phyloP scores from a whole-genome alignment of 1,140 invertebrate species.

The Hetaerina americana region DNA sequence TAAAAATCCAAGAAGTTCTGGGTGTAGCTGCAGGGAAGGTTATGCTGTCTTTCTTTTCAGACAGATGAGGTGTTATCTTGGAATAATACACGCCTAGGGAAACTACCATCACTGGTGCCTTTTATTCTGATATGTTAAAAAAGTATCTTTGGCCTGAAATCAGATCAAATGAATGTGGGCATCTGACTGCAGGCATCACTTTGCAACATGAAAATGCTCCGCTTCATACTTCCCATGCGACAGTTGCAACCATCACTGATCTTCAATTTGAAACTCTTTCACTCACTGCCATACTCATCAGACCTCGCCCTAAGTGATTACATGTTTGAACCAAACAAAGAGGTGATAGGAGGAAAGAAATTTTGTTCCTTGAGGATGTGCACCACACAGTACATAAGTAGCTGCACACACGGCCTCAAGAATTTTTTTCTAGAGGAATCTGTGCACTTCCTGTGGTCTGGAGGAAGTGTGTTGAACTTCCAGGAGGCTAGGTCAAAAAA shows the following conservation, averaged over 20 bases:
- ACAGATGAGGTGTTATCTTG: neutral
- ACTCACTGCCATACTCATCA: slow-evolving; percentile 1
- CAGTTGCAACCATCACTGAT: slow-evolving; percentile 1
- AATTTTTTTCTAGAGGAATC: too few species aligned
- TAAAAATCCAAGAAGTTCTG: slow-evolving; percentile 7
- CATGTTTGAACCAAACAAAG: neutral
- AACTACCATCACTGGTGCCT: neutral
- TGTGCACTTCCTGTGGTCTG: too few species aligned
- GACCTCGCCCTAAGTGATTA: slow-evolving; percentile 5
- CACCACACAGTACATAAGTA: slow-evolving; percentile 6
- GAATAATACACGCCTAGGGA: slow-evolving; percentile 4
- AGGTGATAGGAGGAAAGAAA: neutral
- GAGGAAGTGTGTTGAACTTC: too few species aligned
- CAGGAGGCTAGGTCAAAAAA: too few species aligned
- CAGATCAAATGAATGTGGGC: neutral
- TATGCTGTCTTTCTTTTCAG: slow-evolving; percentile 5
- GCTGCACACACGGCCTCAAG: neutral
- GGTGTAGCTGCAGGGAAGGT: slow-evolving; percentile 8
- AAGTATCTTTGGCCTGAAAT: neutral
- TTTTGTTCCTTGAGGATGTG: slow-evolving; percentile 1
- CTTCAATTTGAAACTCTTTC: neutral
- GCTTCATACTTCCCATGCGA: too few species aligned
- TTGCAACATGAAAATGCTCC: neutral
- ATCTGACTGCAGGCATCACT: neutral
- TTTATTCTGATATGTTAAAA: neutral